phyloP scores from a whole-genome alignment of 2,888 invertebrate species.

The Drosophila conformis region DNA sequence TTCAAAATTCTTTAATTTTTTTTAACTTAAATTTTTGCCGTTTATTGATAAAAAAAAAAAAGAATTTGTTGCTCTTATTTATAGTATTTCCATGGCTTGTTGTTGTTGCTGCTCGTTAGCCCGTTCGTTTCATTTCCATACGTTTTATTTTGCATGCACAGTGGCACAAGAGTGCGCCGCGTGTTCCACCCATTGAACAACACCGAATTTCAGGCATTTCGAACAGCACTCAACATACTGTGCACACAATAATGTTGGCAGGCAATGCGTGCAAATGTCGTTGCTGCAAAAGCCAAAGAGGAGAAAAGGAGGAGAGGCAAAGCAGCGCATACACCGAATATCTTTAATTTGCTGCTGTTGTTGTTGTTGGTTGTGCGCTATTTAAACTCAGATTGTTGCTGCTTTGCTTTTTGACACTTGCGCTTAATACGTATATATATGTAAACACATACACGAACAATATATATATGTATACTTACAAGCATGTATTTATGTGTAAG shows the following conservation, averaged over 20 bases:
- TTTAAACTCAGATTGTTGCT: constrained; percentile 19
- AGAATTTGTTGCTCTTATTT: constrained; percentile 58
- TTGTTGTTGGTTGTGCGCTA: constrained; percentile 21
- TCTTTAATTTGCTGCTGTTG: constrained; percentile 54
- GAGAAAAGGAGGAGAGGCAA: constrained; percentile 4
- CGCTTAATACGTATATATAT: constrained; percentile 18
- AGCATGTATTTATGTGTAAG: constrained; percentile 26
- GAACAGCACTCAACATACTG: constrained; percentile 37
- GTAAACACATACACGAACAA: constrained; percentile 1
- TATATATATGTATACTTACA: constrained; percentile 44
- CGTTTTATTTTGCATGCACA: constrained; percentile 60
- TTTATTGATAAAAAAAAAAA: constrained; percentile 58
- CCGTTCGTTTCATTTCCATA: constrained; percentile 64
- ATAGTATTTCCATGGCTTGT: constrained; percentile 58
- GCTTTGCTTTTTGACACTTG: constrained; percentile 49
- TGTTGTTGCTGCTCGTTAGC: constrained; percentile 39
- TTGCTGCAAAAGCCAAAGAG: constrained; percentile 43
- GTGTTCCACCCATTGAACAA: neutral
- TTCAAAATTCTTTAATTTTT: constrained; percentile 39
- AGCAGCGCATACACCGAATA: constrained; percentile 59
- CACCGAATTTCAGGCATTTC: constrained; percentile 8
- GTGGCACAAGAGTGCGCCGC: constrained; percentile 16
- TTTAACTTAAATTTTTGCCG: constrained; percentile 33
- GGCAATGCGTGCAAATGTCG: constrained; percentile 69
- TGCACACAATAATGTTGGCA: constrained; percentile 35